Base-by-base conservation (phyloP, 2,888 invertebrate species). In the Eretmocerus hayati region DNA sequence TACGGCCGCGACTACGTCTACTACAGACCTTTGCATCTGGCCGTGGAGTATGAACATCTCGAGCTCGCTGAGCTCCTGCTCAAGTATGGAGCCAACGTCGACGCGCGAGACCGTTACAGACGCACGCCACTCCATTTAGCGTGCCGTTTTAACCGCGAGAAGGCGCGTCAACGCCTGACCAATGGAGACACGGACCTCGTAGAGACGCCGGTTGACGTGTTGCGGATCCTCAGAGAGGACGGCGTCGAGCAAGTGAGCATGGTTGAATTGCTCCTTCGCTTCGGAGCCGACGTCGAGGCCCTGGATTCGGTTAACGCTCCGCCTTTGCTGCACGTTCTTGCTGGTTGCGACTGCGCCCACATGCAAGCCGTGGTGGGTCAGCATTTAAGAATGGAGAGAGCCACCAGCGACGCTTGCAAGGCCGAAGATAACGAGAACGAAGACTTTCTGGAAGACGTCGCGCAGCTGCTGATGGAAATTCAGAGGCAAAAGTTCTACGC, bases 41-140 rank as follows among this genome's bases (percentile, higher is more conserved):
- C 48, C 5, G 46, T 48, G 2, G 40, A 46, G 18, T 37, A 43
- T 23, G 46, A 49, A 31, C 48, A 38, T 18, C 38, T 52, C 13
- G 48, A 48, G 30, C 46, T 43, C 3, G 40, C 46, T 2, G 52
- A 52, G 37, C 15, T 52, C 16, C 26, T 52, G 16, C 22, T 53
- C 13, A 48, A 35, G 20, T 49, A 49, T 22, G 52, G 52, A 0
- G 49, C 52, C n/a, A 53, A 49, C 31, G 52, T 46, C 11, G 32
- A 53, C 11, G 52, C 46, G n/a, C 32, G 21, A 5, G 52, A 53
- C 15, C 20, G 41, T 1, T 49, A 23, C 30, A 46, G 47, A 30
- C 42, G 52, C 2, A 49, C 43, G 2, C 49, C 49, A 2, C 37
- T 47, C 11, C 53, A 55, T 19, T 20, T 54, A 19, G 52, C 49